Evolutionary conservation across 2,797 vertebrate genomes (phyloP).

Genomic region (Hylomyscus alleni): DNA sequence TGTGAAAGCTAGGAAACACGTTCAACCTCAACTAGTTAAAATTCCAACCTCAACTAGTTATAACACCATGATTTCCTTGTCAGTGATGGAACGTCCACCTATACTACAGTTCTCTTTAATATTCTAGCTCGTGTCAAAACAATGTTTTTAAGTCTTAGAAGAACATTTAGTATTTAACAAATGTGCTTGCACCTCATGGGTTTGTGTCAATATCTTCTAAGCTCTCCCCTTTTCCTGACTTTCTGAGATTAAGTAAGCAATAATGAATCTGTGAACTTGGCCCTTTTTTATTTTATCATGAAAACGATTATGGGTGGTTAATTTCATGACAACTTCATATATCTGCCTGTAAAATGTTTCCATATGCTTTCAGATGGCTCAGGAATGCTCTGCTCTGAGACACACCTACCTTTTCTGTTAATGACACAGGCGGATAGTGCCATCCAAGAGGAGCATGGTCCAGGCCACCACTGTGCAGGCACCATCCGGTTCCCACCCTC

Average conservation of each 20-base stretch:
- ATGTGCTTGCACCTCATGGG: background rate
- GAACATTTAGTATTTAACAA: slow-evolving; percentile 39
- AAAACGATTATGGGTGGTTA: slow-evolving; percentile 49
- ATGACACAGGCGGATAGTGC: background rate
- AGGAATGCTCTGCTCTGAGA: slow-evolving; percentile 60
- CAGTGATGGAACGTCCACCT: background rate
- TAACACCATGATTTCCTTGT: slow-evolving; percentile 33
- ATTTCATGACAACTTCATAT: slow-evolving; percentile 66
- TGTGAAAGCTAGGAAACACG: slow-evolving; percentile 28
- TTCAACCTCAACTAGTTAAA: background rate
- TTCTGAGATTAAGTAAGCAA: slow-evolving; percentile 62
- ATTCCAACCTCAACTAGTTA: background rate
- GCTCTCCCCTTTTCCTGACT: background rate
- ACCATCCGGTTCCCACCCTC: background rate
- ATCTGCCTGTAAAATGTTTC: slow-evolving; percentile 79
- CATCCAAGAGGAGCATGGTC: background rate
- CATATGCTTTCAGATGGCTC: slow-evolving; percentile 78
- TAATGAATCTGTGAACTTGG: slow-evolving; percentile 41
- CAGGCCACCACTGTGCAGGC: background rate
- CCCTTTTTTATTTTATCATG: slow-evolving; percentile 42
- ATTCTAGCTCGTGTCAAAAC: slow-evolving; percentile 34
- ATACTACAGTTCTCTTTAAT: slow-evolving; percentile 9
- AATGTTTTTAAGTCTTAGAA: background rate
- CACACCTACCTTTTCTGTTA: background rate
- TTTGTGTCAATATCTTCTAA: background rate